Evolutionary conservation across 2,888 invertebrate genomes (phyloP).

Genomic region (Candidula unifasciata): DNA sequence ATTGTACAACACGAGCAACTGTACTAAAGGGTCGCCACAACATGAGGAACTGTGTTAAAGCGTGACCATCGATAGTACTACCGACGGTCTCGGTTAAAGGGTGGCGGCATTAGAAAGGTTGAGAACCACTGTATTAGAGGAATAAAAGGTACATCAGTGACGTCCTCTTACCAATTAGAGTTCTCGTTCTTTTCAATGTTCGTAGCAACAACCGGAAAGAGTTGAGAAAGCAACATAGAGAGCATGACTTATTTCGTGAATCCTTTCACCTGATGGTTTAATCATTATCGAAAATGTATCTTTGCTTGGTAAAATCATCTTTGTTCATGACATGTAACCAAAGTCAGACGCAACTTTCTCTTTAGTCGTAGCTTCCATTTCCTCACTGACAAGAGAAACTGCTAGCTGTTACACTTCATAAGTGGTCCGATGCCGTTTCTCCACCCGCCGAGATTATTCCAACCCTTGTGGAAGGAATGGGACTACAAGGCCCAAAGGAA

Average conservation of each 20-base stretch:
- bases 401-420: not conserved
- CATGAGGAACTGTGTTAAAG: too few species aligned
- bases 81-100: too few species aligned
- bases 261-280: not conserved
- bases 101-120: too few species aligned
- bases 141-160: not conserved
- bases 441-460: not conserved
- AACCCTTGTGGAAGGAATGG: not conserved
- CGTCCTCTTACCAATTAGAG: not conserved
- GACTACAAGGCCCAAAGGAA: slow-evolving; percentile 3
- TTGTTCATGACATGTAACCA: too few species aligned
- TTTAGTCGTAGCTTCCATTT: not conserved
- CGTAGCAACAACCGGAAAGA: not conserved
- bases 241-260: not conserved
- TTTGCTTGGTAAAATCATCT: too few species aligned
- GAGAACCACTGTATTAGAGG: too few species aligned
- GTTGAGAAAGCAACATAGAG: not conserved
- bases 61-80: too few species aligned
- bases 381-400: not conserved
- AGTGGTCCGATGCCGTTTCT: not conserved
- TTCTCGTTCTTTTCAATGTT: not conserved
- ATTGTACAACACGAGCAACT: too few species aligned
- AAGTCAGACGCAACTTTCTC: too few species aligned
- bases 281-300: not conserved
- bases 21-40: too few species aligned